These are phyloP conservation scores for Siphamia tubifer DNA, from an alignment of 2,113 vertebrate species.

Conservation along the genomic window DNA sequence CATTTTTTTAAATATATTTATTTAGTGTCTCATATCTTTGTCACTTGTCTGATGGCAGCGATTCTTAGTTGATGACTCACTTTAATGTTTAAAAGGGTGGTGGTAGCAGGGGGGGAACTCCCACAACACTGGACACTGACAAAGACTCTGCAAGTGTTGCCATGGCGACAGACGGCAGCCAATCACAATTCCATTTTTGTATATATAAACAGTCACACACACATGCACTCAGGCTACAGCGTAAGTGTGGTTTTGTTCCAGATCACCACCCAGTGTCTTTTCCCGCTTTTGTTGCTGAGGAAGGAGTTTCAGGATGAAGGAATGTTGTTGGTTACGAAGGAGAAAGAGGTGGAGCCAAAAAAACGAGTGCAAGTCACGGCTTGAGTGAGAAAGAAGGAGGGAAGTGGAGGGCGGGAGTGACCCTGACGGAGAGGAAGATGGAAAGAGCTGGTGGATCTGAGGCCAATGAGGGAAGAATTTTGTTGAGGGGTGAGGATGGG, in stretches of 20 bases:
- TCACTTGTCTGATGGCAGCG: slow-evolving; percentile 42
- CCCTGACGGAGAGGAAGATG: not conserved
- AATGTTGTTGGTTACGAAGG: slow-evolving; percentile 61
- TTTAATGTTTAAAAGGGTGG: slow-evolving; percentile 1
- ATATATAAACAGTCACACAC: not conserved
- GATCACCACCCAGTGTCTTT: slow-evolving; percentile 35
- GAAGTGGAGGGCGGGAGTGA: not conserved
- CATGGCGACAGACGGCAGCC: slow-evolving; percentile 57
- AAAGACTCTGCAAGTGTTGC: slow-evolving; percentile 27
- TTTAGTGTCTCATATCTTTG: slow-evolving; percentile 29
- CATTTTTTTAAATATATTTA: not conserved
- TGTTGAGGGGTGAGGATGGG: too few species aligned
- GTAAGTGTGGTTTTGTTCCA: slow-evolving; percentile 23
- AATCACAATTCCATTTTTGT: slow-evolving; percentile 14
- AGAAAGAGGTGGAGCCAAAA: slow-evolving; percentile 30
- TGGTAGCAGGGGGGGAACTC: slow-evolving; percentile 25
- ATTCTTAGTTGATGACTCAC: slow-evolving; percentile 61
- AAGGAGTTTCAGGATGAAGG: slow-evolving; percentile 63
- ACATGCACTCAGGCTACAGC: not conserved
- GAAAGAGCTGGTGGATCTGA: not conserved
- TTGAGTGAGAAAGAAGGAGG: slow-evolving; percentile 22
- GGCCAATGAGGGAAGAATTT: slow-evolving; percentile 9
- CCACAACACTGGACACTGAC: slow-evolving; percentile 45
- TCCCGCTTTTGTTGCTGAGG: slow-evolving; percentile 59
- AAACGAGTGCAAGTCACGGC: slow-evolving; percentile 40